These are phyloP conservation scores for Trachops cirrhosus DNA, from an alignment of 2,797 vertebrate genomes.

Conservation along the genomic window DNA sequence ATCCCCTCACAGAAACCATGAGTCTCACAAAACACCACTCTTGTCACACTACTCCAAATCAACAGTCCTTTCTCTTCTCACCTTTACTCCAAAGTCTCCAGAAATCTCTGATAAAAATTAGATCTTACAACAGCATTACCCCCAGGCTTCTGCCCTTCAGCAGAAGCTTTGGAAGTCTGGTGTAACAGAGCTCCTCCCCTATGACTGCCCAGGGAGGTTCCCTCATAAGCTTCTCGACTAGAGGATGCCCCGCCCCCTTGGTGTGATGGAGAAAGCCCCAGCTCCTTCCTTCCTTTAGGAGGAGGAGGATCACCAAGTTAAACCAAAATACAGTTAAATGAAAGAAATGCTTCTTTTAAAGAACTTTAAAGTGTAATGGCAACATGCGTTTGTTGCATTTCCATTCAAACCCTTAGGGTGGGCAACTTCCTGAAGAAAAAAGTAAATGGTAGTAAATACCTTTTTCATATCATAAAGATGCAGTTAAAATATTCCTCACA, in stretches of 20 bases:
- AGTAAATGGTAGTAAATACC: neutral
- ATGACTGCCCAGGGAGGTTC: neutral
- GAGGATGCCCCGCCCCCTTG: slow-evolving; percentile 37
- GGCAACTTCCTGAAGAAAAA: neutral
- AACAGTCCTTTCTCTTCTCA: slow-evolving; percentile 8
- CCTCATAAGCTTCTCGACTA: neutral
- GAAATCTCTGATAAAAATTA: slow-evolving; percentile 21
- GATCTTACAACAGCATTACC: slow-evolving; percentile 48
- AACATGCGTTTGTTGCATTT: neutral
- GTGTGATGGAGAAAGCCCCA: slow-evolving; percentile 35
- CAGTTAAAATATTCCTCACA: neutral
- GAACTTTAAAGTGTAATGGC: neutral
- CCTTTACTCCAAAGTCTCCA: slow-evolving; percentile 40
- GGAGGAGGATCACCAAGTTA: neutral
- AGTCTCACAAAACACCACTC: neutral
- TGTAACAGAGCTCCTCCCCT: neutral
- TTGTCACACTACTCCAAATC: neutral
- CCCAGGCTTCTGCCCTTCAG: neutral
- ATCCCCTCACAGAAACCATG: neutral
- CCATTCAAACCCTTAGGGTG: neutral
- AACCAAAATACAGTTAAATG: neutral
- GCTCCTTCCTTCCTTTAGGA: neutral
- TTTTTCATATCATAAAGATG: neutral
- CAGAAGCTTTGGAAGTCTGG: neutral
- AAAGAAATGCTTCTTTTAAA: slow-evolving; percentile 6